Evolutionary conservation across 2,113 vertebrate genomes (phyloP).

Genomic region (Chrysemys picta): DNA sequence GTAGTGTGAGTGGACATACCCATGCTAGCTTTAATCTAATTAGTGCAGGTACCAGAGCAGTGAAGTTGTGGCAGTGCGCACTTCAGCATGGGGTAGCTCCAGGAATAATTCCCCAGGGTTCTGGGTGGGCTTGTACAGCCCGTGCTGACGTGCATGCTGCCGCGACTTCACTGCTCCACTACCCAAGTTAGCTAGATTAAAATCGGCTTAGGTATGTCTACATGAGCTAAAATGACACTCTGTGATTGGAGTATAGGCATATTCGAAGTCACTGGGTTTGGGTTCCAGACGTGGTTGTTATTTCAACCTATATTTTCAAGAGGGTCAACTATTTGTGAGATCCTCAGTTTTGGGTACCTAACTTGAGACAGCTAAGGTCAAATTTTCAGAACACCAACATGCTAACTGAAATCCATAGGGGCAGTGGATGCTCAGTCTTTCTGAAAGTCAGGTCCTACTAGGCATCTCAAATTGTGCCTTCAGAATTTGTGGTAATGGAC

Average conservation of each 20-base stretch:
- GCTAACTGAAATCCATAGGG: background rate
- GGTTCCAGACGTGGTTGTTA: constrained; percentile 48
- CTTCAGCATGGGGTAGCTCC: background rate
- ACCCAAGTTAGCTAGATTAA: background rate
- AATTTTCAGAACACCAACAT: background rate
- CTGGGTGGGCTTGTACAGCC: background rate
- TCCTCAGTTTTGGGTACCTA: background rate
- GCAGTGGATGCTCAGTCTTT: constrained; percentile 3
- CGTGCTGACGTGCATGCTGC: background rate
- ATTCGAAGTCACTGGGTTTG: background rate
- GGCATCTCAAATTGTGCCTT: fast-evolving
- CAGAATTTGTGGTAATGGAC: background rate
- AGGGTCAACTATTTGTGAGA: background rate
- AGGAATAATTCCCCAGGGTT: background rate
- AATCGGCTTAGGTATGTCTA: background rate
- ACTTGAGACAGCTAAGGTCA: background rate
- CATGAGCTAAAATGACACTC: background rate
- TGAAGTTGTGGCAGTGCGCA: background rate
- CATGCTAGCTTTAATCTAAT: background rate
- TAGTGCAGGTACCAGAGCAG: background rate
- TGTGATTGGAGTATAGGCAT: background rate
- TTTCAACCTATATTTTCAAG: background rate
- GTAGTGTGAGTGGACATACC: background rate
- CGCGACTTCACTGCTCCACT: background rate
- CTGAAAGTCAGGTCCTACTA: constrained; percentile 15